Evolutionary conservation across 2,113 vertebrate species (phyloP), one percentile per base, ranked within the genome.

Genomic region (Melanerpes aurifrons): DNA sequence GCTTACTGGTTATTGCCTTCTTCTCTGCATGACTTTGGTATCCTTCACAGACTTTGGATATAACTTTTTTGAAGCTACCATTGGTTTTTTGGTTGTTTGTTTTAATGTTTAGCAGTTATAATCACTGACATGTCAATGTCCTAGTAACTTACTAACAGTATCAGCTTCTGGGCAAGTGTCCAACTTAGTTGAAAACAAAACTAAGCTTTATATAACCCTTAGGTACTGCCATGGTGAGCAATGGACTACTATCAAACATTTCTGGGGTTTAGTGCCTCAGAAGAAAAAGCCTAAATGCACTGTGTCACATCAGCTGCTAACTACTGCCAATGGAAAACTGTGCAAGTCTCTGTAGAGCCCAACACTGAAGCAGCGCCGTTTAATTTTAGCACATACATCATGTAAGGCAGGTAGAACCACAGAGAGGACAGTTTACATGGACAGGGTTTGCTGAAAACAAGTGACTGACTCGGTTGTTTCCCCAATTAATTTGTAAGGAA

Each of bases 1-100:
- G 43, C 37, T 94, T 96, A 83, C 62, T 94, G 92, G 71, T 83
- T 92, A 95, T 87, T 91, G 64, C 43, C 31, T 82, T 85, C 24
- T 45, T 89, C 94, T 53, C 86, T 89, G 62, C 24, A 50, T 15
- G 79, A 80, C 17, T n/a, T 82, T 88, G 40, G 25, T 64, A 81
- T n/a, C 48, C 93, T 83, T 58, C 59, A 77, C 12, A 47, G 93
- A 91, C 67, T 86, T 93, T 48, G 72, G 20, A 54, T 15, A 20
- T 5, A 48, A 63, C 31, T 74, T 89, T 72, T 91, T 90, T 24
- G 11, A 86, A 91, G 72, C 12, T 35, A 62, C 6, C 12, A n/a
- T 11, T 71, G 22, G 7, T 71, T 48, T 82, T 58, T 1, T 29
- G 68, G 50, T 82, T 58, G 1, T 22, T 50, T 50, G 11, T 10